Evolutionary conservation across 1,140 invertebrate genomes (phyloP).

Genomic region (Neoseiulus cucumeris): DNA sequence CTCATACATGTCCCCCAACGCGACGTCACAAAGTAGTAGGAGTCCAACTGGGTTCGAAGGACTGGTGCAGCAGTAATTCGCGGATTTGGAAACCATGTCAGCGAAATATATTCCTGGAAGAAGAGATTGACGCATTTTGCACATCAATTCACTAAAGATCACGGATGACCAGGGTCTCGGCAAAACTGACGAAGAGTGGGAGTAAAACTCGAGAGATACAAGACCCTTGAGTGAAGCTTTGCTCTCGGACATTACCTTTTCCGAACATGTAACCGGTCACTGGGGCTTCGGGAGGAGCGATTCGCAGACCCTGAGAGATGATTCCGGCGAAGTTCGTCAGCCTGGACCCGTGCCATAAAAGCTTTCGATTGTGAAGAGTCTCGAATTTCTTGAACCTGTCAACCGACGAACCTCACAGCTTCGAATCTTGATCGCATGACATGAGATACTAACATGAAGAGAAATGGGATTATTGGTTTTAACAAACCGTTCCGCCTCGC

Average conservation of each 20-base stretch:
- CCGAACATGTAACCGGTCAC: slow-evolving; percentile 97
- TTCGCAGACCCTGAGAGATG: slow-evolving; percentile 81
- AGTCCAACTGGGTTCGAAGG: slow-evolving; percentile 48
- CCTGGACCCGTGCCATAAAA: slow-evolving; percentile 92
- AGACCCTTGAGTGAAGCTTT: no score
- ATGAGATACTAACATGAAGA: no score
- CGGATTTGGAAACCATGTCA: slow-evolving; percentile 96
- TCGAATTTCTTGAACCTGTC: slow-evolving; percentile 44
- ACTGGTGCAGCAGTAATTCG: slow-evolving; percentile 80
- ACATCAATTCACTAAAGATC: no score
- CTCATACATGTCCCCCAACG: slow-evolving; percentile 73
- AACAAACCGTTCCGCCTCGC: slow-evolving; percentile 48
- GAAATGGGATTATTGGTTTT: no score
- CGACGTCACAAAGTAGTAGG: slow-evolving; percentile 81
- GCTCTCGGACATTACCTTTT: slow-evolving; percentile 32
- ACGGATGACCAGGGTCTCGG: no score
- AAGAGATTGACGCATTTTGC: no score
- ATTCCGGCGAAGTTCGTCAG: slow-evolving; percentile 88
- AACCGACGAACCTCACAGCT: no score
- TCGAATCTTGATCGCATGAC: no score
- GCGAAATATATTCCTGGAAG: slow-evolving; percentile 91
- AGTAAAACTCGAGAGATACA: no score
- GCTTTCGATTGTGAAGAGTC: slow-evolving; percentile 57
- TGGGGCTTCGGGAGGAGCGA: slow-evolving; percentile 86
- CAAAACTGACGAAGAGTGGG: no score